phyloP scores from a whole-genome alignment of 2,797 vertebrate genomes.

The Protosalanx chinensis region DNA sequence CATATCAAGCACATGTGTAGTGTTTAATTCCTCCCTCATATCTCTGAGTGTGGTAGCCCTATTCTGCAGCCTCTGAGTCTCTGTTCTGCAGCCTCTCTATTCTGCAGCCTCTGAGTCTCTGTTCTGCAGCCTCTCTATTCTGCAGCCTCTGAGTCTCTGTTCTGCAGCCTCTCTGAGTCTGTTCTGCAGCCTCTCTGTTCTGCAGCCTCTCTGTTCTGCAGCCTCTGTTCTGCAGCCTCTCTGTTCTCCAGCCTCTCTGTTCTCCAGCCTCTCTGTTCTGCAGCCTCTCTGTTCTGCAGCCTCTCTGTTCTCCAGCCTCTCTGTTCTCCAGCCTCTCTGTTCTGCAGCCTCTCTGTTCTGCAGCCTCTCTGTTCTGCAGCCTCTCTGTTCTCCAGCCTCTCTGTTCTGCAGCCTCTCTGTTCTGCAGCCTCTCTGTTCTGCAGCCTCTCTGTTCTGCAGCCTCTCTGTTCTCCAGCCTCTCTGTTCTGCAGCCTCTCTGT shows the following conservation, averaged over 20 bases:
- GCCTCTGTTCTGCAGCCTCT: too few species aligned
- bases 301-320: constrained; percentile 9
- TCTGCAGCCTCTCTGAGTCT: too few species aligned
- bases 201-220: too few species aligned
- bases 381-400: constrained; percentile 40
- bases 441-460: constrained; percentile 40
- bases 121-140: too few species aligned
- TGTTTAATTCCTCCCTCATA: constrained; percentile 51
- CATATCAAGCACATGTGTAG: constrained; percentile 32
- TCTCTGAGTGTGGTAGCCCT: constrained; percentile 40
- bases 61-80: constrained; percentile 32
- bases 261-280: constrained; percentile 43
- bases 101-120: too few species aligned
- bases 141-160: too few species aligned
- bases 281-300: constrained; percentile 40
- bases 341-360: constrained; percentile 42
- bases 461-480: constrained; percentile 40
- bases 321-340: constrained; percentile 41
- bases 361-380: constrained; percentile 40
- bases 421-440: constrained; percentile 43
- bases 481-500: constrained; percentile 41
- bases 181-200: too few species aligned
- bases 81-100: too few species aligned
- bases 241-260: constrained; percentile 6
- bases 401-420: constrained; percentile 41